phyloP scores from a whole-genome alignment of 2,888 invertebrate genomes.

The Tachina lurida region DNA sequence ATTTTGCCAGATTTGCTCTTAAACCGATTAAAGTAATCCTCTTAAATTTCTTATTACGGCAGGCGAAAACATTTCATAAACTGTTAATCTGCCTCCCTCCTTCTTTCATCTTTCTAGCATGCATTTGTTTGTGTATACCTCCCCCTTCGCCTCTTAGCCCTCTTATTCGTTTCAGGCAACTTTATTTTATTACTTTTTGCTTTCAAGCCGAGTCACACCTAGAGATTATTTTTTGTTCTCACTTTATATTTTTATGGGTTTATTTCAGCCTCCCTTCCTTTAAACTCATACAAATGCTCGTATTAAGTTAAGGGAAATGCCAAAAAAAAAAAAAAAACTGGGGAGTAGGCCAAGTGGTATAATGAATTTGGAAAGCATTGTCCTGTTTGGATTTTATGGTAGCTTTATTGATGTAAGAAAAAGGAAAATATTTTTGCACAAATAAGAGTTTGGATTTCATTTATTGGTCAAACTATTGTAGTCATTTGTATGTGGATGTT shows the following conservation, averaged over 20 bases:
- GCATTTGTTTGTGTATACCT: neutral
- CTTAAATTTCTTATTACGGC: neutral
- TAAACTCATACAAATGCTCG: neutral
- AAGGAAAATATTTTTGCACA: neutral
- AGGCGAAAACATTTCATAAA: neutral
- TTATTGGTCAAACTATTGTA: neutral
- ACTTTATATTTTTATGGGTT: neutral
- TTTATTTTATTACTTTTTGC: slow-evolving; percentile 7
- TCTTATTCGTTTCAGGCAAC: slow-evolving; percentile 10
- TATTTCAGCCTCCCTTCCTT: neutral
- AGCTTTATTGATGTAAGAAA: slow-evolving; percentile 35
- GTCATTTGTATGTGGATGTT: neutral
- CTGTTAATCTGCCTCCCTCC: neutral
- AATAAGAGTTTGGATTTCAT: neutral
- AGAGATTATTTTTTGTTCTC: neutral
- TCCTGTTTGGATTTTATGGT: slow-evolving; percentile 53
- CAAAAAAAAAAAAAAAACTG: neutral
- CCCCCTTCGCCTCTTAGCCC: neutral
- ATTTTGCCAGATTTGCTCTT: neutral
- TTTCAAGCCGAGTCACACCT: slow-evolving; percentile 12
- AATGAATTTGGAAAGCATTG: slow-evolving; percentile 57
- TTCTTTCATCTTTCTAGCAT: neutral
- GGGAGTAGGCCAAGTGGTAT: slow-evolving; percentile 24
- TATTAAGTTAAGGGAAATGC: neutral
- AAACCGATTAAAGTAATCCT: neutral